These are phyloP conservation scores for Sialia sialis DNA, from an alignment of 2,113 vertebrate genomes.

Conservation along the genomic window DNA sequence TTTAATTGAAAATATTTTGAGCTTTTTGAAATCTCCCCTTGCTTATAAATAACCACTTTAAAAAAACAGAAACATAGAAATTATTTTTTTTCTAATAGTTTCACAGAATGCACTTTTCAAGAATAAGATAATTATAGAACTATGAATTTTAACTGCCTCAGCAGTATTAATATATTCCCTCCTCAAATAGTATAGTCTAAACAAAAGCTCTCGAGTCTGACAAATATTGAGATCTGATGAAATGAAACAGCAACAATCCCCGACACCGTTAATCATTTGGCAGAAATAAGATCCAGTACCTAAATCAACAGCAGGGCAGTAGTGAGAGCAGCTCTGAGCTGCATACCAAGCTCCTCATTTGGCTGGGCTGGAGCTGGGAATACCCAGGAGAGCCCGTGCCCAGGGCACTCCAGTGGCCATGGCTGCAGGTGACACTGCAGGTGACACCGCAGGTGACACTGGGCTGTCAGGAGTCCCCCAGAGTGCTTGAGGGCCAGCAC, in stretches of 20 bases:
- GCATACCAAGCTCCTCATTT: slow-evolving; percentile 1
- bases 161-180: neutral
- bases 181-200: neutral
- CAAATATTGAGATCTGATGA: slow-evolving; percentile 14
- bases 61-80: neutral
- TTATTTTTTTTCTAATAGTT: neutral
- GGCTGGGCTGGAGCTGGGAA: neutral
- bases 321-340: neutral
- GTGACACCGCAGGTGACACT: neutral
- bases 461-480: neutral
- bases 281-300: neutral
- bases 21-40: neutral
- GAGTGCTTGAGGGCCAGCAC: too few species aligned
- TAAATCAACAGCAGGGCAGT: neutral
- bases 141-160: neutral
- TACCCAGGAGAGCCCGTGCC: neutral
- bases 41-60: neutral
- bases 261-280: neutral
- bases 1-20: neutral
- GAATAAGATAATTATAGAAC: neutral
- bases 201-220: neutral
- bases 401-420: neutral
- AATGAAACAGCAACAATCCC: neutral
- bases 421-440: neutral
- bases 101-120: neutral